A percentile compares a stretch with the other conserved stretches of the same genome.
phyloP scores from a whole-genome alignment of 2,113 vertebrate species.

The Saimiri boliviensis region DNA sequence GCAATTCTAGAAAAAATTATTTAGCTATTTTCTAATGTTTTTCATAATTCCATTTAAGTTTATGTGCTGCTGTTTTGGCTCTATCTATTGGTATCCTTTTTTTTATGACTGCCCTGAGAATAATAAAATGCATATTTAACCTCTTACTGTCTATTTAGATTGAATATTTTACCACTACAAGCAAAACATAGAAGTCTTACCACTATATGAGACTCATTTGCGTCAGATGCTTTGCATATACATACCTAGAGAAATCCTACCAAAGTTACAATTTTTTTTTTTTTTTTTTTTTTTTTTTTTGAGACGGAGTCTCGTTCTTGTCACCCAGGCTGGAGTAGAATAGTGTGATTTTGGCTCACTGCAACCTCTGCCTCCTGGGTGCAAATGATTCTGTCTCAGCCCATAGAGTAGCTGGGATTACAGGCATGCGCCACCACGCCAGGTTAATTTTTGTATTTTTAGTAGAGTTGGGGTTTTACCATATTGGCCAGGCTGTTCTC shows the following conservation, averaged over 20 bases:
- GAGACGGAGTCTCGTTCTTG: too few species aligned
- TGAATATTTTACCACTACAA: neutral
- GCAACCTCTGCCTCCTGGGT: too few species aligned
- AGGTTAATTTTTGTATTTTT: too few species aligned
- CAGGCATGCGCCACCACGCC: too few species aligned
- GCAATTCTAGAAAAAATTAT: neutral
- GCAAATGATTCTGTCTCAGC: too few species aligned
- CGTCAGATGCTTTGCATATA: neutral
- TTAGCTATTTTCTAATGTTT: neutral
- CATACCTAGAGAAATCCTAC: neutral
- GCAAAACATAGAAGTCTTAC: neutral
- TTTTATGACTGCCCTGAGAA: neutral
- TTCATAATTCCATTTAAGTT: constrained; percentile 15
- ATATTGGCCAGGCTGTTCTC: too few species aligned
- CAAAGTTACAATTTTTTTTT: neutral
- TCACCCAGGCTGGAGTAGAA: too few species aligned
- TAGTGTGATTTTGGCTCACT: too few species aligned
- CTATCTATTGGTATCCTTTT: neutral
- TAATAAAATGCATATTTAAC: neutral
- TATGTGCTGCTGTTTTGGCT: neutral
- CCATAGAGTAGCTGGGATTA: too few species aligned
- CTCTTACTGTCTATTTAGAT: neutral
- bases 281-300: too few species aligned
- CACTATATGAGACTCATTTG: neutral
- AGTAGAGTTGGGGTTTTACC: too few species aligned